phyloP scores from a whole-genome alignment of 37 sponge, comb jelly and placozoan genomes.

The Haliclona indistincta region DNA sequence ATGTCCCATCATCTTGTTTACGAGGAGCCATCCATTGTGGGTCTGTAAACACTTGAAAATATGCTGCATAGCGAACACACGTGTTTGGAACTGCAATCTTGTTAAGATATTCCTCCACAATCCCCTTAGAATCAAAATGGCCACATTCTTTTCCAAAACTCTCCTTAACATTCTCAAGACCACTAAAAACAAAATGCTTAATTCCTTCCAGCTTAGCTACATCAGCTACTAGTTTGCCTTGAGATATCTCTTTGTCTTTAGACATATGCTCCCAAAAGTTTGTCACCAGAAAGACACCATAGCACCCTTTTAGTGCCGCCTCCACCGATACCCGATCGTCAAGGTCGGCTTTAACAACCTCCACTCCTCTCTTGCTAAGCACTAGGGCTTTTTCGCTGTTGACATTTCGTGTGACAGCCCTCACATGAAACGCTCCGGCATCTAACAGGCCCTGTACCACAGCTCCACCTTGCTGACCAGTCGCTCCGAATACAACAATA shows the following conservation, averaged over 20 bases:
- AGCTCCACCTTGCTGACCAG: slow-evolving; percentile 69
- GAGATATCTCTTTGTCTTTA: slow-evolving; percentile 45
- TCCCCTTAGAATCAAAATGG: slow-evolving; percentile 69
- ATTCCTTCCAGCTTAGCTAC: slow-evolving; percentile 59
- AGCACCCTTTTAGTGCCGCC: slow-evolving; percentile 35
- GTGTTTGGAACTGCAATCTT: slow-evolving; percentile 65
- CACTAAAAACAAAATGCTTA: slow-evolving; percentile 75
- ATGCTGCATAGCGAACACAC: slow-evolving; percentile 41
- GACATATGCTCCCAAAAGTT: slow-evolving; percentile 52
- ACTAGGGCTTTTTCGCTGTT: slow-evolving; percentile 62
- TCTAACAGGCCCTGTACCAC: slow-evolving; percentile 42
- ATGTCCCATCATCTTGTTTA: slow-evolving; percentile 61
- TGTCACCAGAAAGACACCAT: slow-evolving; percentile 73
- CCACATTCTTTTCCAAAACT: slow-evolving; percentile 36
- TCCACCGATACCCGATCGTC: slow-evolving; percentile 36
- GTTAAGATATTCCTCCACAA: slow-evolving; percentile 60
- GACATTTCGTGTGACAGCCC: slow-evolving; percentile 72
- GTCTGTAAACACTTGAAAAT: slow-evolving; percentile 61
- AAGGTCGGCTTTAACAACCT: slow-evolving; percentile 38
- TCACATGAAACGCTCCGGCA: slow-evolving; percentile 38
- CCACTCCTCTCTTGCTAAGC: slow-evolving; percentile 43
- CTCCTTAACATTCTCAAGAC: slow-evolving; percentile 53
- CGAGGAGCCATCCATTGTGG: not conserved
- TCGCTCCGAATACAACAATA: slow-evolving; percentile 74
- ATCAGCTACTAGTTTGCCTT: slow-evolving; percentile 65